phyloP scores from a whole-genome alignment of 2,113 vertebrate species.

The Hystrix brachyura region DNA sequence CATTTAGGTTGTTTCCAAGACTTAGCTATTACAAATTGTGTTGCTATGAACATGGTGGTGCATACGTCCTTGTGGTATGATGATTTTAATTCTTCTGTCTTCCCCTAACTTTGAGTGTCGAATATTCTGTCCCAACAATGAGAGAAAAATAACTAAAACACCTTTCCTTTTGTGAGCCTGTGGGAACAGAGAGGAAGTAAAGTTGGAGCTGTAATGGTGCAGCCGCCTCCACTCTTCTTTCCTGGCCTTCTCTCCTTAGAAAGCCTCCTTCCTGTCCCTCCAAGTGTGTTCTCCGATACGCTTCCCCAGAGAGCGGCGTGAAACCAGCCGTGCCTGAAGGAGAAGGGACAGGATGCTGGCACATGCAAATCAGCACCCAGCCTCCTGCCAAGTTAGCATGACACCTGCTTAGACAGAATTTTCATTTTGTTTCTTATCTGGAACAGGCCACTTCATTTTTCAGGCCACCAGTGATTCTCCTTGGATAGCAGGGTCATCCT shows the following conservation, averaged over 20 bases:
- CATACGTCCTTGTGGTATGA: too few relatives aligned
- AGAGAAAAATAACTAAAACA: too few relatives aligned
- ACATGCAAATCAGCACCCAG: constrained; percentile 70
- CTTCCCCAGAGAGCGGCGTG: constrained; percentile 50
- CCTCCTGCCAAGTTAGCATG: constrained; percentile 68
- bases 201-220: constrained; percentile 23
- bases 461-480: constrained; percentile 37
- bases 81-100: too few relatives aligned
- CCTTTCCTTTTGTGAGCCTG: not conserved
- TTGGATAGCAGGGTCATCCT: not conserved
- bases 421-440: constrained; percentile 64
- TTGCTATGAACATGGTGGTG: too few relatives aligned
- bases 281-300: constrained; percentile 43
- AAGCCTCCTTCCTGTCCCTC: not conserved
- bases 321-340: constrained; percentile 50
- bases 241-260: constrained; percentile 55
- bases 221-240: not conserved
- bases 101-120: too few relatives aligned
- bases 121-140: too few relatives aligned
- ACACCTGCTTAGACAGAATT: constrained; percentile 73
- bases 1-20: too few relatives aligned
- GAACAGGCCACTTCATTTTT: constrained; percentile 70
- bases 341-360: constrained; percentile 52
- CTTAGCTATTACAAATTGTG: too few relatives aligned
- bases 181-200: constrained; percentile 44